phyloP scores from a whole-genome alignment of 2,113 vertebrate genomes.

The Rhabdornis inornatus region DNA sequence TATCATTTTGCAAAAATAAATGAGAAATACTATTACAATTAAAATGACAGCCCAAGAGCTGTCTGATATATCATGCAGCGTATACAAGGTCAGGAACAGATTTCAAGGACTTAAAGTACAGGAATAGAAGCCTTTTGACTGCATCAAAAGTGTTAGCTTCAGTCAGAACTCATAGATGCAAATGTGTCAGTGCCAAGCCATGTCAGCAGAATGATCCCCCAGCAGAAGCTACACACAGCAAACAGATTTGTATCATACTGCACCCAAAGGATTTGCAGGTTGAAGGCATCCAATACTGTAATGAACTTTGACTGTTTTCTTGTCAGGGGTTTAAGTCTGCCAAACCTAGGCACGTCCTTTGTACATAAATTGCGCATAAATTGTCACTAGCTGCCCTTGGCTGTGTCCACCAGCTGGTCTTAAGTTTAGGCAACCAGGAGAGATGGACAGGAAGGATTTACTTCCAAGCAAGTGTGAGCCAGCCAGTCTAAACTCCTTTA shows the following conservation, averaged over 20 bases:
- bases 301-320: background rate
- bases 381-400: background rate
- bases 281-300: background rate
- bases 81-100: background rate
- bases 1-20: background rate
- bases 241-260: background rate
- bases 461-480: background rate
- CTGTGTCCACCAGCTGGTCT: background rate
- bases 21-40: background rate
- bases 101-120: background rate
- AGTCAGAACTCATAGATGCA: background rate
- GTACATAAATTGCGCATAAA: background rate
- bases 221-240: background rate
- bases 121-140: background rate
- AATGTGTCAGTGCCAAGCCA: background rate
- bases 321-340: background rate
- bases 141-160: background rate
- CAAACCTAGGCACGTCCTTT: background rate
- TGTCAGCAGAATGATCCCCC: background rate
- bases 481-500: accelerated
- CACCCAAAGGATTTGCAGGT: background rate
- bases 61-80: background rate
- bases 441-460: background rate
- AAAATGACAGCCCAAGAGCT: background rate
- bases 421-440: background rate